Evolutionary conservation across 2,888 invertebrate species (phyloP).

Genomic region (Tetramorium bicarinatum): DNA sequence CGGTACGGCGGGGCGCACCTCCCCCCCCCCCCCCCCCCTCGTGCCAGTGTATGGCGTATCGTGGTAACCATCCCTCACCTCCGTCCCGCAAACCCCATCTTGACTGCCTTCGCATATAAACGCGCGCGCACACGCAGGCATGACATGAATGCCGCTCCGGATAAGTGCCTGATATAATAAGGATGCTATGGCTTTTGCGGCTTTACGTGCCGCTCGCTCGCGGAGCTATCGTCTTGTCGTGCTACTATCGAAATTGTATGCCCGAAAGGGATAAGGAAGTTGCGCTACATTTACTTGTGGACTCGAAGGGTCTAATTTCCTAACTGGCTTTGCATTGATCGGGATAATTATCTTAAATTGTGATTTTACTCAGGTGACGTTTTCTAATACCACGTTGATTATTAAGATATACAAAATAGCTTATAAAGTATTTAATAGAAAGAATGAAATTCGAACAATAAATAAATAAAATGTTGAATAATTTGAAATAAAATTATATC

Average conservation of each 20-base stretch:
- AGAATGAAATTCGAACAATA: background rate
- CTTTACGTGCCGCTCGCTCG: conserved; percentile 25
- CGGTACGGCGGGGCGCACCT: conserved; percentile 55
- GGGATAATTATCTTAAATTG: conserved; percentile 36
- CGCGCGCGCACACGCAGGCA: conserved; percentile 62
- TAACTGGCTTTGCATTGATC: background rate
- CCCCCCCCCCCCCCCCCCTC: conserved; percentile 26
- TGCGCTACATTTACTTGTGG: conserved; percentile 9
- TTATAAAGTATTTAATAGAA: background rate
- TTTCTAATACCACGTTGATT: background rate
- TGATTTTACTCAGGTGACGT: conserved; percentile 3
- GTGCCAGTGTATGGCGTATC: conserved; percentile 61
- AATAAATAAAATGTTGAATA: background rate
- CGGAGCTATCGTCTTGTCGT: conserved; percentile 51
- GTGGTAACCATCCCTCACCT: conserved; percentile 64
- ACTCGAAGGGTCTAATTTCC: background rate
- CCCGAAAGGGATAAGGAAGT: background rate
- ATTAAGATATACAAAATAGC: background rate
- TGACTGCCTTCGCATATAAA: conserved; percentile 54
- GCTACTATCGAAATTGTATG: conserved; percentile 35
- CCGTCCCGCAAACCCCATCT: conserved; percentile 59
- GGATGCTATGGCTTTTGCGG: conserved; percentile 55
- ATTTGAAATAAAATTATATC: background rate
- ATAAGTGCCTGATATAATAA: conserved; percentile 71
- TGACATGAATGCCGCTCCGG: conserved; percentile 65